These are phyloP conservation scores for Drosophila funebris DNA, from an alignment of 1,140 invertebrate species.

Conservation along the genomic window DNA sequence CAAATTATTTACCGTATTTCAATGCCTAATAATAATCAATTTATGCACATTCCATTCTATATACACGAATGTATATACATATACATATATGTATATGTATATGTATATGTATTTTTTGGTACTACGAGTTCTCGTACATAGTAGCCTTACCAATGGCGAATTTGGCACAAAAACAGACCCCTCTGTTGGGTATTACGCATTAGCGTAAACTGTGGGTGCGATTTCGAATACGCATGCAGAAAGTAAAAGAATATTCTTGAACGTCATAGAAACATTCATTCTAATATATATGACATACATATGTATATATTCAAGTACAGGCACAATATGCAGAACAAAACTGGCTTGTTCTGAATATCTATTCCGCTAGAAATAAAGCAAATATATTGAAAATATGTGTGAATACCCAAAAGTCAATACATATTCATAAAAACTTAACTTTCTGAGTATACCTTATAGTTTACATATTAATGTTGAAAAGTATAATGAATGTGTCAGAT, in stretches of 20 bases:
- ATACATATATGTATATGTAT: not conserved
- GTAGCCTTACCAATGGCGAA: not conserved
- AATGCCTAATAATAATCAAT: not conserved
- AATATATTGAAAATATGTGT: not conserved
- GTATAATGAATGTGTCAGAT: no score
- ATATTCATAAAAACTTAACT: not conserved
- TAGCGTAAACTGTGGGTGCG: no score
- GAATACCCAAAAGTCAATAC: not conserved
- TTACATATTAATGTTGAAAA: no score
- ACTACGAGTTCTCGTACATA: not conserved
- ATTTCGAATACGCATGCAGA: not conserved
- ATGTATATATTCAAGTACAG: not conserved
- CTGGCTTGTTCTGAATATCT: no score
- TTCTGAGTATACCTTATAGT: no score
- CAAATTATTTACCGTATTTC: not conserved
- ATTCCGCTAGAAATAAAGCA: not conserved
- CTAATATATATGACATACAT: not conserved
- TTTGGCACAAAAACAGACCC: conserved; percentile 10
- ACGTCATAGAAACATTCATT: not conserved
- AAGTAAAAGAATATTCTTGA: not conserved
- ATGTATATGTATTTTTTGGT: not conserved
- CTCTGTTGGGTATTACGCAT: conserved; percentile 9
- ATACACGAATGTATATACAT: not conserved
- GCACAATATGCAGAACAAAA: no score
- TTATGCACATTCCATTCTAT: not conserved